These are phyloP conservation scores for Erpobdella octoculata DNA, from an alignment of 2,888 invertebrate genomes.

Conservation along the genomic window DNA sequence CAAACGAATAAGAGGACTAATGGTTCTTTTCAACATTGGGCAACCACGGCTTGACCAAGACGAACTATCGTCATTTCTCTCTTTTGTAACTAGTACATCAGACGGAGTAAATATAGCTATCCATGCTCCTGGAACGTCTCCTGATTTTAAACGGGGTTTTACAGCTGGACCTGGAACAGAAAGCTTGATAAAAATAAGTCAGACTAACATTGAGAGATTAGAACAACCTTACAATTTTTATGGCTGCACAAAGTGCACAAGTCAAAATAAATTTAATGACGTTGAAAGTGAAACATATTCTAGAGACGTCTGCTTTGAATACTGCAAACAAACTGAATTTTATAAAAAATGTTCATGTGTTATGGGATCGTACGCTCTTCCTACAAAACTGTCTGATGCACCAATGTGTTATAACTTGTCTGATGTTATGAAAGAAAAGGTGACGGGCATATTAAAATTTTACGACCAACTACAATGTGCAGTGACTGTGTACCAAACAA, in stretches of 20 bases:
- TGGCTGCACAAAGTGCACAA: constrained; percentile 15
- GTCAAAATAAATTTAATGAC: not conserved
- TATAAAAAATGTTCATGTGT: not conserved
- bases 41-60: too few species aligned
- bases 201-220: constrained; percentile 1
- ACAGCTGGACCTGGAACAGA: constrained; percentile 22
- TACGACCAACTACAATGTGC: too few species aligned
- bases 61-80: too few species aligned
- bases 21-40: constrained; percentile 7
- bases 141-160: constrained; percentile 17
- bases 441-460: not conserved
- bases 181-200: not conserved
- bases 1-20: constrained; percentile 11
- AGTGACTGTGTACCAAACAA: not conserved
- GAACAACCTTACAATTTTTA: constrained; percentile 2
- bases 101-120: not conserved
- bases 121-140: constrained; percentile 4
- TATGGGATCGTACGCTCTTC: not conserved
- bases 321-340: constrained; percentile 8
- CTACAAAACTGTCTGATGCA: not conserved
- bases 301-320: not conserved
- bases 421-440: not conserved
- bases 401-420: not conserved
- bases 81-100: too few species aligned
- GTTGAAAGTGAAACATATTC: not conserved